Conservation (phyloP, 92 coral and sea anemone genomes). For the Zoanthus gigantus region DNA sequence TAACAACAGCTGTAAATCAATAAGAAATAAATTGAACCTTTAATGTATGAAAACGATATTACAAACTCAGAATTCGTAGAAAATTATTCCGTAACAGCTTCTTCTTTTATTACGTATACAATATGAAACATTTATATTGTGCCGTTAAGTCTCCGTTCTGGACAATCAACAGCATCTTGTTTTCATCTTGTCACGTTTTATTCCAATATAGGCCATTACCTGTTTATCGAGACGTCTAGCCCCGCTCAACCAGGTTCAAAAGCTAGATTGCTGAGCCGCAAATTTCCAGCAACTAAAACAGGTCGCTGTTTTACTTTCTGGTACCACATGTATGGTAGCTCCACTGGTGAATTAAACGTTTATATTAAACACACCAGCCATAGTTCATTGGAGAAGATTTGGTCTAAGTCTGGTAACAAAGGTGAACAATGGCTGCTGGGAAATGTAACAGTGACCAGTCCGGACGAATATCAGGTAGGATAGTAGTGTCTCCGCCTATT, state of each 20-base stretch:
- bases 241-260: slow-evolving; percentile 86
- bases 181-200: too few species aligned
- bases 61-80: too few species aligned
- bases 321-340: slow-evolving; percentile 88
- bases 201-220: slow-evolving; percentile 63
- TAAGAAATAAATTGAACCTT: too few species aligned
- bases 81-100: too few species aligned
- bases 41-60: too few species aligned
- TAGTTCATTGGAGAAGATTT: slow-evolving; percentile 45
- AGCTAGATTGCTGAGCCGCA: slow-evolving; percentile 78
- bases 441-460: slow-evolving; percentile 51
- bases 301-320: slow-evolving; percentile 86
- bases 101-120: too few species aligned
- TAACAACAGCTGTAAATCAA: too few species aligned
- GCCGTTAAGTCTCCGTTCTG: too few species aligned
- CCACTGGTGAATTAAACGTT: slow-evolving; percentile 71
- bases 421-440: slow-evolving; percentile 72
- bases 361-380: slow-evolving; percentile 38
- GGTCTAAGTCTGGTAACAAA: slow-evolving; percentile 74
- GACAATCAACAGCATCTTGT: too few species aligned
- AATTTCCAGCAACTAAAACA: slow-evolving; percentile 62
- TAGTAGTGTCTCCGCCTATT: not conserved
- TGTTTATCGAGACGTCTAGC: slow-evolving; percentile 85
- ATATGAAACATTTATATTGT: too few species aligned
- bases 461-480: slow-evolving; percentile 60